Evolutionary conservation across 2,888 invertebrate species (phyloP).

Genomic region (Gibbula magus): DNA sequence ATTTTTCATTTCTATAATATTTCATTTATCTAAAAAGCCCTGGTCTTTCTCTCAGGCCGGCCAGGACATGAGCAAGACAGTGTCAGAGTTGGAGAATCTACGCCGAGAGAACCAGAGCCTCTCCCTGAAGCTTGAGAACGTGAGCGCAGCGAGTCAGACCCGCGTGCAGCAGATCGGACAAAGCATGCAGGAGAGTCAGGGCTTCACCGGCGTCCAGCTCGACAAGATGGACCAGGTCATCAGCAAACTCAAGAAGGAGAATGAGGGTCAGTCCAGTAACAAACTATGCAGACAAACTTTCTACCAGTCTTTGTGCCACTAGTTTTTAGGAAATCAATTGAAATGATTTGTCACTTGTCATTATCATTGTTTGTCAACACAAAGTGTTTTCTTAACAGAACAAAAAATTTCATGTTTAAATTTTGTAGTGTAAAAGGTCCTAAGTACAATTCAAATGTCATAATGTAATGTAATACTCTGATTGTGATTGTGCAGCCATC

Average conservation of each 20-base stretch:
- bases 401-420: no score
- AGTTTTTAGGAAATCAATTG: neutral
- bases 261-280: neutral
- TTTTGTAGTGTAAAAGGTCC: no score
- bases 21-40: neutral
- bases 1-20: no score
- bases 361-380: no score
- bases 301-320: no score
- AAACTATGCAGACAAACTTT: no score
- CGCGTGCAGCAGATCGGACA: conserved; percentile 17
- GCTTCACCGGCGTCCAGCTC: conserved; percentile 21
- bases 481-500: neutral
- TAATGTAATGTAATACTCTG: no score
- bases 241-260: conserved; percentile 27
- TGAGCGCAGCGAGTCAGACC: neutral
- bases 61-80: conserved; percentile 5
- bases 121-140: conserved; percentile 12
- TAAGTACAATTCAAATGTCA: no score
- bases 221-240: conserved; percentile 22
- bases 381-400: no score
- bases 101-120: conserved; percentile 22
- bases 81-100: conserved; percentile 1
- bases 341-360: neutral
- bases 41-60: neutral
- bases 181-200: neutral